Base-by-base conservation (phyloP, 2,888 invertebrate species). In the Rhogogaster chlorosoma region DNA sequence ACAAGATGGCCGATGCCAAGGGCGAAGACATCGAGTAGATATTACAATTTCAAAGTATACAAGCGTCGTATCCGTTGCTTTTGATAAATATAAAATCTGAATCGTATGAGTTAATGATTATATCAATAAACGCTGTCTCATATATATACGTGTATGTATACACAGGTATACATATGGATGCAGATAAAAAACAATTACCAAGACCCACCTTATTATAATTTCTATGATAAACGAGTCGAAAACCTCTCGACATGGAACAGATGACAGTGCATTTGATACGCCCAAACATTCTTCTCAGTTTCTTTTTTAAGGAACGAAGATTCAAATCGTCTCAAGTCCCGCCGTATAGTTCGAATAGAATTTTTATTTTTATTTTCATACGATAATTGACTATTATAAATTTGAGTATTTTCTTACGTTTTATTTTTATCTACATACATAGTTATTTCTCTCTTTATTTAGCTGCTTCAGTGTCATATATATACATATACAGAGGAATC, bases 261-360 rank as follows among this genome's bases (percentile, higher is more conserved):
- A 80, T 61, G 80, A 80, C 80, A 80, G 57, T 80, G 80, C 57
- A 80, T 61, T 80, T 80, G 80, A 80, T 80, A 80, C 61, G 80
- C 80, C 80, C 80, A 80, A 57, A 80, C 57, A 80, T 80, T 80
- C 80, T 61, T 36, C 22, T 26, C 29, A 29, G 49, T 26, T 53
- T 29, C 49, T 80, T 22, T 36, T 12, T 29, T 10, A 53, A 38
- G 61, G 61, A 80, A 80, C 22, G 15, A 22, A n/a, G 36, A 80
- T 61, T 38, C 77, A 26, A 22, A 42, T 42, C 73, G 18, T 18
- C 42, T 10, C 22, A 3, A 22, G 22, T 73, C 73, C 42, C n/a
- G 42, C n/a, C 18, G 5, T 7, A 7, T 32, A 18, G 22, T 10
- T 45, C 3, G 45, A 45, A 45, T 45, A 12, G 1, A 45, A 45